phyloP scores from a whole-genome alignment of 2,113 vertebrate genomes.

The Ornithorhynchus anatinus region DNA sequence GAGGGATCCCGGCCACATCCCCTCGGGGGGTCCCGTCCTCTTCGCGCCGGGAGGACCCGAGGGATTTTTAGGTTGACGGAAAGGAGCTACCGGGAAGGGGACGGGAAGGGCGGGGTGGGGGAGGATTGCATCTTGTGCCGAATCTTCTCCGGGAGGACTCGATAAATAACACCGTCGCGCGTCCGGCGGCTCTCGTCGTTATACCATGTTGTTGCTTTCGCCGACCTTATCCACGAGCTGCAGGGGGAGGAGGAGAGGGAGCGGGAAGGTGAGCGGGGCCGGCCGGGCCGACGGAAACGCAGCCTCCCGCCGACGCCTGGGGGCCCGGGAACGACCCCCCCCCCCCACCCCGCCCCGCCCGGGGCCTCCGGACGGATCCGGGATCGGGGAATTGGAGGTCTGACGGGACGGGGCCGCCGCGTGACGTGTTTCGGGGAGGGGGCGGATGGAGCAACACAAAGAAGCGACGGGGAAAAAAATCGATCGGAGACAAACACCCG shows the following conservation, averaged over 20 bases:
- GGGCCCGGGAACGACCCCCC: too few relatives aligned
- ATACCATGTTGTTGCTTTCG: slow-evolving; percentile 98
- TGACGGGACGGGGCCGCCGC: slow-evolving; percentile 58
- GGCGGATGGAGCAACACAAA: slow-evolving; percentile 68
- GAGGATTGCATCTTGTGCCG: slow-evolving; percentile 76
- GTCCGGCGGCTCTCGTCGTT: slow-evolving; percentile 74
- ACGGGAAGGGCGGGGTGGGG: too few relatives aligned
- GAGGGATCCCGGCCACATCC: slow-evolving; percentile 46
- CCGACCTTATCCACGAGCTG: slow-evolving; percentile 94
- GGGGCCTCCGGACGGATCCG: too few relatives aligned
- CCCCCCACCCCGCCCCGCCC: too few relatives aligned
- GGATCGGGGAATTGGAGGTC: slow-evolving; percentile 29
- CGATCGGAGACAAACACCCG: slow-evolving; percentile 68
- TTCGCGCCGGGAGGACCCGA: too few relatives aligned
- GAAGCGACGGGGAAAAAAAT: slow-evolving; percentile 71
- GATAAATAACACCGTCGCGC: slow-evolving; percentile 80
- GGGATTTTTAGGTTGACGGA: too few relatives aligned
- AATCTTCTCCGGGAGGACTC: slow-evolving; percentile 74
- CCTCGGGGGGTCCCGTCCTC: too few relatives aligned
- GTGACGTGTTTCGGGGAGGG: slow-evolving; percentile 67
- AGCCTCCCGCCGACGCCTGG: too few relatives aligned
- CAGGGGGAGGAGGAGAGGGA: slow-evolving; percentile 48
- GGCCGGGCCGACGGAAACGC: too few relatives aligned
- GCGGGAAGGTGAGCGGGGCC: too few relatives aligned
- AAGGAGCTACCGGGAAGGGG: too few relatives aligned